Evolutionary conservation across 2,888 invertebrate genomes (phyloP).

Genomic region (Drosophila antonietae): DNA sequence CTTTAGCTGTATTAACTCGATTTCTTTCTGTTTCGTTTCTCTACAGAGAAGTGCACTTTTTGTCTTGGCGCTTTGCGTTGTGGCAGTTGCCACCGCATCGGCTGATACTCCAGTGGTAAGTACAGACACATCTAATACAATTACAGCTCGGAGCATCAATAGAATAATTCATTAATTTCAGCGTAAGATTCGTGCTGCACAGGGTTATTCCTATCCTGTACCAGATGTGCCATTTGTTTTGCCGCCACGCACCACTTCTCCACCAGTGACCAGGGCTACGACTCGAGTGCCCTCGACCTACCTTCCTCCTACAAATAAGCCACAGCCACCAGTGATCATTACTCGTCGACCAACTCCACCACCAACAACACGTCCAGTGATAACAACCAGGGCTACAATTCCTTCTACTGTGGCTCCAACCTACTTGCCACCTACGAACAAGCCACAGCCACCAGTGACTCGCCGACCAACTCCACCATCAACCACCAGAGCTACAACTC

Average conservation of each 20-base stretch:
- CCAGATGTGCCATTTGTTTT: conserved; percentile 78
- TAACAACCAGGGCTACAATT: conserved; percentile 15
- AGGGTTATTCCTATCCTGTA: conserved; percentile 79
- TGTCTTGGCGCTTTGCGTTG: conserved; percentile 82
- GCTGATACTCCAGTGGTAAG: conserved; percentile 80
- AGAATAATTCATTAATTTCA: conserved; percentile 33
- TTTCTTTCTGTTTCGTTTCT: conserved; percentile 26
- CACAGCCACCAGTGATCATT: conserved; percentile 54
- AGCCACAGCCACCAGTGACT: conserved; percentile 55
- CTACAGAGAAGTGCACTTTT: conserved; percentile 82
- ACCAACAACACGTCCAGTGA: conserved; percentile 35
- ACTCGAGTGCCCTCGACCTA: conserved; percentile 49
- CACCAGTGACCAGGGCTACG: conserved; percentile 56
- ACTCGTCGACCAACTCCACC: conserved; percentile 52
- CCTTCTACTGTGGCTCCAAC: conserved; percentile 14
- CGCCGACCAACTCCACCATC: conserved; percentile 56
- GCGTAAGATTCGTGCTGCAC: conserved; percentile 78
- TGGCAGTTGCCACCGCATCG: conserved; percentile 72
- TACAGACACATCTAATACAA: not conserved
- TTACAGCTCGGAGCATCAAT: not conserved
- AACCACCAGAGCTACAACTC: conserved; percentile 26
- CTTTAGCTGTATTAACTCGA: conserved; percentile 1
- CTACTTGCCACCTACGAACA: conserved; percentile 52
- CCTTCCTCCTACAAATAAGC: conserved; percentile 60
- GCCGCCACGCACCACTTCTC: conserved; percentile 55